phyloP scores from a whole-genome alignment of 1,140 invertebrate genomes.

The Lepidotrigona ventralis region DNA sequence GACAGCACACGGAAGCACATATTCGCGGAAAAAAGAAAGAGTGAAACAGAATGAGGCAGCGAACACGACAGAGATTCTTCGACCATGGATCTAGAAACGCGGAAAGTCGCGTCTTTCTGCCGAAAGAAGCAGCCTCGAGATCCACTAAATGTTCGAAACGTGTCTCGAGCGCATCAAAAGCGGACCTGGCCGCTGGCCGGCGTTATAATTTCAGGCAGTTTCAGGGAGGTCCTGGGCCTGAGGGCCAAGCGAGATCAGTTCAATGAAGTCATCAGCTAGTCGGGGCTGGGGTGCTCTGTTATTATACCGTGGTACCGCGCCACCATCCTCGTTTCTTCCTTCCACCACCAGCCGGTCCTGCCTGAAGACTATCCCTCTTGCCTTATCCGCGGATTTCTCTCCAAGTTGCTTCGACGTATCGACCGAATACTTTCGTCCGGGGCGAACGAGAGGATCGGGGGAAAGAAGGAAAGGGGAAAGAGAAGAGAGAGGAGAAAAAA shows the following conservation, averaged over 20 bases:
- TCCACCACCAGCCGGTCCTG: slow-evolving; percentile 25
- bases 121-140: slow-evolving; percentile 15
- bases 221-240: slow-evolving; percentile 78
- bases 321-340: slow-evolving; percentile 66
- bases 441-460: not conserved
- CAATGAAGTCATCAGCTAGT: slow-evolving; percentile 81
- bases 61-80: not conserved
- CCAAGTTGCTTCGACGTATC: not conserved
- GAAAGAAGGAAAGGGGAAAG: too few relatives aligned
- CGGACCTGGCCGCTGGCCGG: slow-evolving; percentile 68
- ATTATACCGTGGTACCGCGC: slow-evolving; percentile 79
- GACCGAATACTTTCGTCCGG: not conserved
- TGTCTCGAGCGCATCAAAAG: slow-evolving; percentile 75
- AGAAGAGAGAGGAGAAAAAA: too few relatives aligned
- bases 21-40: not conserved
- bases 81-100: not conserved
- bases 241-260: slow-evolving; percentile 69
- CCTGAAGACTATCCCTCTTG: slow-evolving; percentile 8
- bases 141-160: slow-evolving; percentile 68
- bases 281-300: slow-evolving; percentile 75
- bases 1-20: slow-evolving; percentile 32
- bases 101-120: not conserved
- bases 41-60: not conserved
- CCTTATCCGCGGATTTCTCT: slow-evolving; percentile 33
- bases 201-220: slow-evolving; percentile 80